Percentiles rank a stretch among this genome's conserved stretches.
These are phyloP conservation scores for Melanargia galathea DNA, from an alignment of 2,888 invertebrate species.

Conservation along the genomic window DNA sequence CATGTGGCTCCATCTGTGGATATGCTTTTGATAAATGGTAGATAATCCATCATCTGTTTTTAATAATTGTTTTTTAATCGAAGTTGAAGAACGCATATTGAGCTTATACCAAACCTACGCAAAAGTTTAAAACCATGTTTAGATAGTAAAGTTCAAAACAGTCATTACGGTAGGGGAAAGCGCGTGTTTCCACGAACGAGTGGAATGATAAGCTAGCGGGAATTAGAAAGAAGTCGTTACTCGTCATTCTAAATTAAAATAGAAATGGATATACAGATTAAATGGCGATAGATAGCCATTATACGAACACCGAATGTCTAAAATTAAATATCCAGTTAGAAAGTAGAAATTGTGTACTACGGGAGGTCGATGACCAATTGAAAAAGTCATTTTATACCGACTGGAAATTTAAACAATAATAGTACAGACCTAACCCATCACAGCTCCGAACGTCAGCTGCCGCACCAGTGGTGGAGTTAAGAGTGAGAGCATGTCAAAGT, in stretches of 20 bases:
- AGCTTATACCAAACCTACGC: background rate
- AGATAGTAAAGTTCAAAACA: background rate
- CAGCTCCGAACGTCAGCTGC: no score
- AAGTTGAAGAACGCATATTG: background rate
- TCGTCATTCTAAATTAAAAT: background rate
- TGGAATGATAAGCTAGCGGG: constrained; percentile 7
- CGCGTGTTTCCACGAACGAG: constrained; percentile 4
- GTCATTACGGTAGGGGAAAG: constrained; percentile 5
- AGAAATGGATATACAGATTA: background rate
- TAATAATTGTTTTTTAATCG: no score
- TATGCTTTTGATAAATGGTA: no score
- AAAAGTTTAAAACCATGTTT: background rate
- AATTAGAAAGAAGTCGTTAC: constrained; percentile 15
- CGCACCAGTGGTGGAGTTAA: no score
- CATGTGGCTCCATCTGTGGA: no score
- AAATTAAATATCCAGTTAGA: constrained; percentile 4
- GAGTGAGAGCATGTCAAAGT: no score
- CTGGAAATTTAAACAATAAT: no score
- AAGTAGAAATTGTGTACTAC: background rate
- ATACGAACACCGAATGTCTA: background rate
- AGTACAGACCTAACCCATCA: no score
- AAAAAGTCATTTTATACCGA: no score
- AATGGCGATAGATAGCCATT: background rate
- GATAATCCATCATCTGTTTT: no score
- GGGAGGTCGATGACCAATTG: no score